A percentile compares a stretch with the other conserved stretches of the same genome.
Conservation (phyloP, 2,113 vertebrate species). For the Chunga burmeisteri region DNA sequence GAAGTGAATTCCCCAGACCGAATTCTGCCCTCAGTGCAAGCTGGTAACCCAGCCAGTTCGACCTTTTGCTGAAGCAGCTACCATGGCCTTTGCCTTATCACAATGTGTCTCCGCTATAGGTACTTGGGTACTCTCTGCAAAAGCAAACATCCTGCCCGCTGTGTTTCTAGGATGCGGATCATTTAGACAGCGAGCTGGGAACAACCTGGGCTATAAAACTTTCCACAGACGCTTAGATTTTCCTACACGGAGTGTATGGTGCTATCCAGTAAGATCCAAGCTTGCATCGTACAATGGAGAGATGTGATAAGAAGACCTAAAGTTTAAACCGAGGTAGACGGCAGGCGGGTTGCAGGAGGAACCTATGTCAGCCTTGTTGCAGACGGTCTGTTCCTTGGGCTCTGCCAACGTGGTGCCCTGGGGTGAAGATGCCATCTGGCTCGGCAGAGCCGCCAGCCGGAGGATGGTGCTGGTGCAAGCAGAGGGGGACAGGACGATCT, state of each 20-base stretch:
- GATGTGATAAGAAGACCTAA: neutral
- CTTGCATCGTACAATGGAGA: neutral
- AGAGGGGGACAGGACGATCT: neutral
- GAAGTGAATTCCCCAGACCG: neutral
- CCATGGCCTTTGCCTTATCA: neutral
- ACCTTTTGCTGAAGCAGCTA: neutral
- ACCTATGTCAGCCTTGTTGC: neutral
- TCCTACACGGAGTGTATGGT: neutral
- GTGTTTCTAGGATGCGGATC: neutral
- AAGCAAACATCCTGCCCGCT: neutral
- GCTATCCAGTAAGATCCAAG: neutral
- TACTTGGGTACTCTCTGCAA: neutral
- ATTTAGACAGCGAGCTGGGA: neutral
- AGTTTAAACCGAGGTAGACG: neutral
- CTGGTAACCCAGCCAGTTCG: neutral
- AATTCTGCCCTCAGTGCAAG: neutral
- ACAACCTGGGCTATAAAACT: neutral
- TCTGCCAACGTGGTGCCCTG: neutral
- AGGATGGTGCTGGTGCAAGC: neutral
- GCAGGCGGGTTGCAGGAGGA: neutral
- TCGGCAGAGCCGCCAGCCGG: neutral
- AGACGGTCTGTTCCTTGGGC: neutral
- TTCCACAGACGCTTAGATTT: rapidly evolving
- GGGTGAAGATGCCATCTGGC: neutral
- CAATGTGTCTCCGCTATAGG: rapidly evolving